Evolutionary conservation across 2,113 vertebrate genomes (phyloP).

Genomic region (Cyprinus carpio): DNA sequence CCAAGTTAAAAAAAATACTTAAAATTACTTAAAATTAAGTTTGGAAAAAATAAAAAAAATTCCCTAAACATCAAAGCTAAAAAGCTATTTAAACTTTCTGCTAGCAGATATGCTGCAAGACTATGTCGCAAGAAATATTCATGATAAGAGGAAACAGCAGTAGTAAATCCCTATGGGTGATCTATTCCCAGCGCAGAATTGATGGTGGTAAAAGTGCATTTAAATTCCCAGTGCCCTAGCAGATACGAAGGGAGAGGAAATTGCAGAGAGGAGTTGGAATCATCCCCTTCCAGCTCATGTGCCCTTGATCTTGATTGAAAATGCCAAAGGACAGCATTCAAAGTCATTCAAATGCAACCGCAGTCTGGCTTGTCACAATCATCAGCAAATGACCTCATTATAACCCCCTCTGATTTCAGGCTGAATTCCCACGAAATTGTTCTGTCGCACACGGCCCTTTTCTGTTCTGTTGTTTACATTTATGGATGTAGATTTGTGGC

Average conservation of each 20-base stretch:
- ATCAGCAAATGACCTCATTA: conserved; percentile 45
- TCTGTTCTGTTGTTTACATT: not conserved
- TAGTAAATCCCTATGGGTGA: conserved; percentile 19
- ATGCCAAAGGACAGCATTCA: conserved; percentile 59
- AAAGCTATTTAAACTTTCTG: not conserved
- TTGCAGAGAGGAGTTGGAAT: conserved; percentile 53
- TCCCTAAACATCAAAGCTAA: not conserved
- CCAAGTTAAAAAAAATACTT: not conserved
- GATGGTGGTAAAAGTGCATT: conserved; percentile 34
- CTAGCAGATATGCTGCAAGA: conserved; percentile 1
- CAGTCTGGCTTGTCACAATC: conserved; percentile 34
- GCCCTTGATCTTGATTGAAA: conserved; percentile 66
- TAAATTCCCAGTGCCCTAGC: conserved; percentile 42
- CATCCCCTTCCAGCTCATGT: conserved; percentile 43
- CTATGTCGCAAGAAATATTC: conserved; percentile 16
- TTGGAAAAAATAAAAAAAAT: not conserved
- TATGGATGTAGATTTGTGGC: conserved; percentile 1
- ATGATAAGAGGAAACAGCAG: not conserved
- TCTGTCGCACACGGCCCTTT: not conserved
- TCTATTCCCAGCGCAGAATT: conserved; percentile 32
- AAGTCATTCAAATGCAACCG: conserved; percentile 48
- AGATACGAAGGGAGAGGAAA: conserved; percentile 56
- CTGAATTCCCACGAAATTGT: not conserved
- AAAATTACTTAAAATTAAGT: not conserved
- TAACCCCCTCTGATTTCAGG: conserved; percentile 6